A percentile compares a stretch with the other conserved stretches of the same genome.
These are phyloP conservation scores for Thalassarche chlororhynchos DNA, from an alignment of 2,113 vertebrate genomes.

Conservation along the genomic window DNA sequence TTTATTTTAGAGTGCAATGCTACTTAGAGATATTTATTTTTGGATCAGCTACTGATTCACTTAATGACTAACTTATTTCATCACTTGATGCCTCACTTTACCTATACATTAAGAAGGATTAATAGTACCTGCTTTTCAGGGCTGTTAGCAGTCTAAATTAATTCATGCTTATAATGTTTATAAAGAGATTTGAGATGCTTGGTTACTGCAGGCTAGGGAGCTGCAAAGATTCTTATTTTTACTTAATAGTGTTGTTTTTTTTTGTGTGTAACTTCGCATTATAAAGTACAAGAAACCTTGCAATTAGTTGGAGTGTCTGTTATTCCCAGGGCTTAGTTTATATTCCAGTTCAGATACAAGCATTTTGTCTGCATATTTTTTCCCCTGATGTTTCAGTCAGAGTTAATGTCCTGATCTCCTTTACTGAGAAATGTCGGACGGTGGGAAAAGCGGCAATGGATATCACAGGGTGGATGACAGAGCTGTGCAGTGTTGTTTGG, in stretches of 20 bases:
- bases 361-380: neutral
- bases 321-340: conserved; percentile 1
- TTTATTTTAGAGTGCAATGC: conserved; percentile 43
- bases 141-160: conserved; percentile 42
- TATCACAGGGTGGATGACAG: neutral
- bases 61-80: conserved; percentile 56
- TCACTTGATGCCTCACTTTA: conserved; percentile 54
- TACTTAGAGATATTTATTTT: conserved; percentile 63
- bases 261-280: neutral
- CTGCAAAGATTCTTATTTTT: conserved; percentile 24
- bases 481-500: neutral
- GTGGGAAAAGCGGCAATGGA: neutral
- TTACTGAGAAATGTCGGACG: neutral
- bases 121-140: conserved; percentile 51
- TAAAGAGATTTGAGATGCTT: conserved; percentile 57
- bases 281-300: neutral
- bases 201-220: conserved; percentile 29
- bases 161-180: conserved; percentile 49
- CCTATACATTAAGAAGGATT: conserved; percentile 65
- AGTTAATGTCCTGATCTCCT: neutral
- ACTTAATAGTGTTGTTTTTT: neutral
- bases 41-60: conserved; percentile 62
- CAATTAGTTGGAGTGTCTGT: conserved; percentile 4
- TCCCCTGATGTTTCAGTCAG: neutral
- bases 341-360: neutral